Conservation (phyloP, 2,797 vertebrate genomes). For the Pangasius djambal region DNA sequence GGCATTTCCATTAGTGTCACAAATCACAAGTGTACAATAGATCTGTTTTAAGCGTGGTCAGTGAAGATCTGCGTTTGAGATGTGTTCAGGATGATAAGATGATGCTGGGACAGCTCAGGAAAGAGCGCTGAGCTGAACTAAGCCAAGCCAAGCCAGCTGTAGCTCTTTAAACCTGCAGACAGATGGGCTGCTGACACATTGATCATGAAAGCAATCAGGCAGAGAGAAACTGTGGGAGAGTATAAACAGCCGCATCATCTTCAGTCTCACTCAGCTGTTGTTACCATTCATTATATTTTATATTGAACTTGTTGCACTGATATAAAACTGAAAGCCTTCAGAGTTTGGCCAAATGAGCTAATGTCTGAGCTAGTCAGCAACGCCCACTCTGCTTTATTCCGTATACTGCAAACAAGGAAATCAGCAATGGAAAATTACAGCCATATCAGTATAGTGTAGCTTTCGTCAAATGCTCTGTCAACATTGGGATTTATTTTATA, state of each 20-base stretch:
- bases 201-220: constrained; percentile 20
- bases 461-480: neutral
- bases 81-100: neutral
- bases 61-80: neutral
- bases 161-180: constrained; percentile 30
- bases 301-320: constrained; percentile 8
- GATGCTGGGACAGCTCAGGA: constrained; percentile 11
- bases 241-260: constrained; percentile 7
- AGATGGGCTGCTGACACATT: constrained; percentile 34
- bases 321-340: neutral
- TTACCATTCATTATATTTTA: constrained; percentile 1
- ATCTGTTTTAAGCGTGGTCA: neutral
- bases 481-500: neutral
- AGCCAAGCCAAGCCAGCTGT: constrained; percentile 12
- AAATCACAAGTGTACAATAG: neutral
- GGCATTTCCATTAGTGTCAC: neutral
- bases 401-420: constrained; percentile 9
- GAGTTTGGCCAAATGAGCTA: constrained; percentile 22
- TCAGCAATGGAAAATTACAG: neutral
- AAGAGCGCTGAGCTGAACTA: neutral
- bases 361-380: neutral
- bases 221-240: constrained; percentile 21
- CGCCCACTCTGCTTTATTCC: constrained; percentile 8
- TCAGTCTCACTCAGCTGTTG: neutral
- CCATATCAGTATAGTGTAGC: neutral